Evolutionary conservation across 2,888 invertebrate species (phyloP).

Genomic region (Agrypnus murinus): DNA sequence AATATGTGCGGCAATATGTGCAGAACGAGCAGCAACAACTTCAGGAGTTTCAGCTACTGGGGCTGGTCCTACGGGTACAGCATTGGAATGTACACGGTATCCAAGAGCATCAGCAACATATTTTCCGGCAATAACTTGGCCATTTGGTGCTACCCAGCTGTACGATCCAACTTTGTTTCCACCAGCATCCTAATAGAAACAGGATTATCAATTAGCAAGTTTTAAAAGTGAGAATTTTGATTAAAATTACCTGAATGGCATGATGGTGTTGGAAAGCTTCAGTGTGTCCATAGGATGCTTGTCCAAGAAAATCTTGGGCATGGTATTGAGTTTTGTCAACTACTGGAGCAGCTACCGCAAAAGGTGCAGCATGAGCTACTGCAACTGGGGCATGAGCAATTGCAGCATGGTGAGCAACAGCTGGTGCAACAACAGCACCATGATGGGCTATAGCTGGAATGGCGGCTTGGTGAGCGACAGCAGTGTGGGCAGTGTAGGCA

Average conservation of each 20-base stretch:
- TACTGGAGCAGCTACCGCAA: conserved; percentile 57
- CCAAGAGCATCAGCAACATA: conserved; percentile 71
- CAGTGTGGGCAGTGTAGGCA: not conserved
- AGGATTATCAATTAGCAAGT: not conserved
- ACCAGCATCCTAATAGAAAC: conserved; percentile 62
- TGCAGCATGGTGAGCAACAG: conserved; percentile 39
- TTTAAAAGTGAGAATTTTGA: not conserved
- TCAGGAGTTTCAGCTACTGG: conserved; percentile 60
- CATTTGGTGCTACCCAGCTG: conserved; percentile 71
- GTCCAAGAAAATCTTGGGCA: conserved; percentile 69
- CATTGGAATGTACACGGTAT: conserved; percentile 70
- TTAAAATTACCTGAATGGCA: conserved; percentile 63
- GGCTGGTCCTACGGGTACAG: conserved; percentile 69
- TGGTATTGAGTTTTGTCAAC: conserved; percentile 68
- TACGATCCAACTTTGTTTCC: conserved; percentile 70
- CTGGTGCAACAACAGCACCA: conserved; percentile 26
- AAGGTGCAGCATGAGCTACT: conserved; percentile 57
- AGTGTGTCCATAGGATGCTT: conserved; percentile 68
- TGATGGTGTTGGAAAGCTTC: conserved; percentile 68
- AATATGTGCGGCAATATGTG: conserved; percentile 68
- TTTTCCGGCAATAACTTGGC: conserved; percentile 68
- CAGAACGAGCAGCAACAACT: conserved; percentile 70
- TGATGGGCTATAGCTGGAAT: conserved; percentile 66
- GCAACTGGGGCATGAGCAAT: conserved; percentile 54
- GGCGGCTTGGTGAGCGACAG: conserved; percentile 28